Evolutionary conservation across 2,888 invertebrate genomes (phyloP).

Genomic region (Aquatica leii): DNA sequence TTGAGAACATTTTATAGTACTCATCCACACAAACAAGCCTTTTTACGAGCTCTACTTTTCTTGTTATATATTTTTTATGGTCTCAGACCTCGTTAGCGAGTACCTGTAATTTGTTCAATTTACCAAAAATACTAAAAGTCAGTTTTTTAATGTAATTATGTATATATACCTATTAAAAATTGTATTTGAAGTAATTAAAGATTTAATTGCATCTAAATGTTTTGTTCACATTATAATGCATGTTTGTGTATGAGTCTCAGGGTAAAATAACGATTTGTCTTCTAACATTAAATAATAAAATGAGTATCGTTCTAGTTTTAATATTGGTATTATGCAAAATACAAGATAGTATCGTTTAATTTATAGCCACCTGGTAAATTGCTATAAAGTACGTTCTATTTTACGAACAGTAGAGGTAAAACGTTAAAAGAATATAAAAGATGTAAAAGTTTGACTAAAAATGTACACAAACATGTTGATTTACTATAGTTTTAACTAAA

Average conservation of each 20-base stretch:
- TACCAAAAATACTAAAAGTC: slow-evolving; percentile 19
- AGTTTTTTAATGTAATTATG: not conserved
- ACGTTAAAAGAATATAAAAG: not conserved
- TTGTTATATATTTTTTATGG: slow-evolving; percentile 27
- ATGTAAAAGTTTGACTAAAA: no score
- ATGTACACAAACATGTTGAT: no score
- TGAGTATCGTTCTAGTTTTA: slow-evolving; percentile 16
- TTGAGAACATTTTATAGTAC: slow-evolving; percentile 20
- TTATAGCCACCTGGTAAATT: slow-evolving; percentile 14
- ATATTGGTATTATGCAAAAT: slow-evolving; percentile 25
- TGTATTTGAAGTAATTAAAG: not conserved
- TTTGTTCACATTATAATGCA: slow-evolving; percentile 8
- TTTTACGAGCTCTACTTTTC: slow-evolving; percentile 15
- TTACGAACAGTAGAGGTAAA: slow-evolving; percentile 5
- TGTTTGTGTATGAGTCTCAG: slow-evolving; percentile 11
- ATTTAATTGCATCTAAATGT: slow-evolving; percentile 6
- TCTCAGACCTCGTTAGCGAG: slow-evolving; percentile 24
- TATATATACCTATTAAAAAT: not conserved
- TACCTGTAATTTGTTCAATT: slow-evolving; percentile 21
- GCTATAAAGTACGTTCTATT: slow-evolving; percentile 12
- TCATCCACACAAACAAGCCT: slow-evolving; percentile 25
- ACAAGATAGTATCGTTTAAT: slow-evolving; percentile 11
- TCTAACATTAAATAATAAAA: slow-evolving; percentile 20
- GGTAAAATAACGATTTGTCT: slow-evolving; percentile 22
- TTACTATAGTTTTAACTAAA: no score